A percentile compares a stretch with the other conserved stretches of the same genome.
Evolutionary conservation across 1,140 invertebrate species (phyloP).

Genomic region (Pteromalus puparum): DNA sequence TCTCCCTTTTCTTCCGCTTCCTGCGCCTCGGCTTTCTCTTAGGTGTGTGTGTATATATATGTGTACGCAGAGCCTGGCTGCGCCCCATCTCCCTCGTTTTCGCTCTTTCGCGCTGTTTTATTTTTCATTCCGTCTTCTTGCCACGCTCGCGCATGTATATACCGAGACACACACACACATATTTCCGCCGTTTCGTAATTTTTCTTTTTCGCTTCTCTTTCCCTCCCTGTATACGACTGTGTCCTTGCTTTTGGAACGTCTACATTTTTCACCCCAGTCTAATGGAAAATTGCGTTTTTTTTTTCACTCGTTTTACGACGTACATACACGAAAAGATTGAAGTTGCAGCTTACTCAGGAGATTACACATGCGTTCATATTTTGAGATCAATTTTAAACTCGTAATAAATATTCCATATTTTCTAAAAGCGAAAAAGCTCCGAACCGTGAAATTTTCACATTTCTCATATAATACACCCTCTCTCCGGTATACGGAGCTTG

Average conservation of each 20-base stretch:
- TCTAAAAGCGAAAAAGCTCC: not conserved
- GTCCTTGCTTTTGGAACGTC: not conserved
- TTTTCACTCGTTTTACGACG: not conserved
- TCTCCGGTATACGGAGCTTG: not conserved
- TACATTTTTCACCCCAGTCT: conserved; percentile 1
- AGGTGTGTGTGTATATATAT: not conserved
- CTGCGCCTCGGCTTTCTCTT: conserved; percentile 30
- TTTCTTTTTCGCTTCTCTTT: not conserved
- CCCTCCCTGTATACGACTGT: no score
- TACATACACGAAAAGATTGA: not conserved
- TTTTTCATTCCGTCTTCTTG: conserved; percentile 65
- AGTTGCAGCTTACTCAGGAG: no score
- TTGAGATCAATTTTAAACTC: no score
- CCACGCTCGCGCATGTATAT: conserved; percentile 7
- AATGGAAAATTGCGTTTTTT: conserved; percentile 22
- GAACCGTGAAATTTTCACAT: not conserved
- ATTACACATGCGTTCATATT: no score
- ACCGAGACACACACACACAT: conserved; percentile 59
- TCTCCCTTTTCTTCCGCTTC: conserved; percentile 50
- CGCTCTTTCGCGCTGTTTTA: conserved; percentile 30
- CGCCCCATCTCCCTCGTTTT: conserved; percentile 12
- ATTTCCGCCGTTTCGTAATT: conserved; percentile 16
- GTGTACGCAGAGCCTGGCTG: not conserved
- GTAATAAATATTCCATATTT: no score
- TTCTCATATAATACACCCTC: not conserved